These are phyloP conservation scores for Scotopteryx bipunctaria DNA, from an alignment of 2,888 invertebrate species.

Conservation along the genomic window DNA sequence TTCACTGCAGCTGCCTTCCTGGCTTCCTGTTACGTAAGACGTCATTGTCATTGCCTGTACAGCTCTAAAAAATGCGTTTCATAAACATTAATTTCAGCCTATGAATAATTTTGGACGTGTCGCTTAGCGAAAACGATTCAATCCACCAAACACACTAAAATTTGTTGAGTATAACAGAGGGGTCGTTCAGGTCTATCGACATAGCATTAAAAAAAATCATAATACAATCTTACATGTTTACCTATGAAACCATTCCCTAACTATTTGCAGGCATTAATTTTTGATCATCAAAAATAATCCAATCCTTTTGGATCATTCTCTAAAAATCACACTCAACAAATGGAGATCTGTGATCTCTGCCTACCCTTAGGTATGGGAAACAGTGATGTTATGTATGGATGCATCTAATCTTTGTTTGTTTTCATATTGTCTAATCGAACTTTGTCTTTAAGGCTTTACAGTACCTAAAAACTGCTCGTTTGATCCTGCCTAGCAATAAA, in stretches of 20 bases:
- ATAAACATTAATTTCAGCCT: too few relatives aligned
- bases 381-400: too few relatives aligned
- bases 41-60: too few relatives aligned
- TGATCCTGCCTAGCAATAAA: too few relatives aligned
- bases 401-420: too few relatives aligned
- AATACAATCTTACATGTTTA: neutral
- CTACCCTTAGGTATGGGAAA: too few relatives aligned
- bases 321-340: neutral
- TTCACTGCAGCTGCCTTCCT: slow-evolving; percentile 46
- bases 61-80: too few relatives aligned
- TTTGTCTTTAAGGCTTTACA: too few relatives aligned
- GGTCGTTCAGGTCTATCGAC: neutral
- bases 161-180: neutral
- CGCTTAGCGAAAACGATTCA: neutral
- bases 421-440: too few relatives aligned
- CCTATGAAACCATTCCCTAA: neutral
- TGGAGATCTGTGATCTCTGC: too few relatives aligned
- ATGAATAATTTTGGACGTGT: too few relatives aligned
- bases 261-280: slow-evolving; percentile 1
- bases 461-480: too few relatives aligned
- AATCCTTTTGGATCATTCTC: neutral
- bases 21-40: slow-evolving; percentile 25
- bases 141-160: slow-evolving; percentile 1
- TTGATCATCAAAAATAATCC: neutral
- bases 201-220: neutral